phyloP scores from a whole-genome alignment of 1,140 invertebrate species.

The Aphaenogaster ashmeadi region DNA sequence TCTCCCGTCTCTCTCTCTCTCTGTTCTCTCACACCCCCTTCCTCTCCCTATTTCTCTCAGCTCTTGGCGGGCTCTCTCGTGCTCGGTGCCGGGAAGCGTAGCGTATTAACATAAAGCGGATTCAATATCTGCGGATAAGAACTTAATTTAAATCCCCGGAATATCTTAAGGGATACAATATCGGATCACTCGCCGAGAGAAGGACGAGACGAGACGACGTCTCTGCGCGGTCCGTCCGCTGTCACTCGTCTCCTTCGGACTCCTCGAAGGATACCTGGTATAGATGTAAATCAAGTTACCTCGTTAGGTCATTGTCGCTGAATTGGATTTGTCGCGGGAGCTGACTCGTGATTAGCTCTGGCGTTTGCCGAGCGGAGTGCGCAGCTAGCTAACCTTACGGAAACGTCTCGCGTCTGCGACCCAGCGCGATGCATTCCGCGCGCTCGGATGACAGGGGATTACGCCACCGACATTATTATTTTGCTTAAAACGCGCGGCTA shows the following conservation, averaged over 20 bases:
- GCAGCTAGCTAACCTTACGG: slow-evolving; percentile 24
- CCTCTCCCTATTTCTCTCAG: neutral
- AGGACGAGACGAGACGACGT: slow-evolving; percentile 37
- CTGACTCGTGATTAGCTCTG: slow-evolving; percentile 64
- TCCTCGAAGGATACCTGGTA: slow-evolving; percentile 50
- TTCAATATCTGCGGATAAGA: slow-evolving; percentile 81
- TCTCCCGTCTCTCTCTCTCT: slow-evolving; percentile 12
- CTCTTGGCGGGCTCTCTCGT: slow-evolving; percentile 19
- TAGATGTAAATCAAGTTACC: slow-evolving; percentile 75
- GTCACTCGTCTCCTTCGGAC: slow-evolving; percentile 46
- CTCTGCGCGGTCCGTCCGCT: neutral
- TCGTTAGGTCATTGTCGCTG: slow-evolving; percentile 74
- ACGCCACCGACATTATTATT: slow-evolving; percentile 43
- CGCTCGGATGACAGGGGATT: slow-evolving; percentile 22
- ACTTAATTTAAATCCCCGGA: slow-evolving; percentile 81
- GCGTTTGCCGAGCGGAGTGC: slow-evolving; percentile 22
- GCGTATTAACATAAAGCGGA: slow-evolving; percentile 83
- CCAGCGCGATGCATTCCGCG: slow-evolving; percentile 2
- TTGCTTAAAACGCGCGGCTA: slow-evolving; percentile 40
- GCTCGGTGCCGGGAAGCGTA: slow-evolving; percentile 65
- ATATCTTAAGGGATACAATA: slow-evolving; percentile 78
- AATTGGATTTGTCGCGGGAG: slow-evolving; percentile 67
- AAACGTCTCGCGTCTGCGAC: slow-evolving; percentile 21
- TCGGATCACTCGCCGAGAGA: slow-evolving; percentile 59
- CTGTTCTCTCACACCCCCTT: neutral